Base-by-base conservation (phyloP, 35 echinoderm and acorn worm genomes). In the Heliocidaris tuberculata region DNA sequence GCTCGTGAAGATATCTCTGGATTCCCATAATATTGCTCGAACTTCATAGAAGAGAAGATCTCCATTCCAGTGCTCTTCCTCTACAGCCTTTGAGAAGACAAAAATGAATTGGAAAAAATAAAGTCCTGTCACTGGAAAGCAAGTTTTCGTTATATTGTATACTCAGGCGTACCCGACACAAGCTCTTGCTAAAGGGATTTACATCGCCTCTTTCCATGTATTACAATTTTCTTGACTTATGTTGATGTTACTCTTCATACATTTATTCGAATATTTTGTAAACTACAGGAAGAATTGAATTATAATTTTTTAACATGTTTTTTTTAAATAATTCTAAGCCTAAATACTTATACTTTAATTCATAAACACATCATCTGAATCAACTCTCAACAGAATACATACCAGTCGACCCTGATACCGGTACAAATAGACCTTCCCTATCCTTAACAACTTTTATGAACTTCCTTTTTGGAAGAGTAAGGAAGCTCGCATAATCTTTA, bases 11-110 rank as follows among this genome's bases (percentile, higher is more conserved):
- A 31, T 59, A 17, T 93, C 48, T 13, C 50, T 47, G 27, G 47
- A 13, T 48, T 59, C 48, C 91, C 50, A 59, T 15, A 59, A 13
- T 59, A 59, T 31, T 21, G 91, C 91, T 16, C 91, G 91, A 7
- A 93, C 50, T 27, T 93, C 91, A 29, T 50, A 93, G 21, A 93
- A 59, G 4, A 59, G 31, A 29, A 93, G 91, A 12, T 93, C 50
- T 31, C 91, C 91, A n/a, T 93, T 93, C 91, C 91, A 93, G 4
- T 93, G 30, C 91, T 59, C 50, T 93, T 93, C 91, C 13, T 93
- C 91, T 13, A 48, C 31, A 5, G 48, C 91, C 91, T 93, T 19
- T 15, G 31, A 24, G 87, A 42, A 10, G 10, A 17, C 15, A 11
- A 89, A 42, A 15, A 89, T 17, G n/a, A 42, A 9, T 89, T 89